Conservation (phyloP, 2,113 vertebrate species). For the Theristicus caerulescens region DNA sequence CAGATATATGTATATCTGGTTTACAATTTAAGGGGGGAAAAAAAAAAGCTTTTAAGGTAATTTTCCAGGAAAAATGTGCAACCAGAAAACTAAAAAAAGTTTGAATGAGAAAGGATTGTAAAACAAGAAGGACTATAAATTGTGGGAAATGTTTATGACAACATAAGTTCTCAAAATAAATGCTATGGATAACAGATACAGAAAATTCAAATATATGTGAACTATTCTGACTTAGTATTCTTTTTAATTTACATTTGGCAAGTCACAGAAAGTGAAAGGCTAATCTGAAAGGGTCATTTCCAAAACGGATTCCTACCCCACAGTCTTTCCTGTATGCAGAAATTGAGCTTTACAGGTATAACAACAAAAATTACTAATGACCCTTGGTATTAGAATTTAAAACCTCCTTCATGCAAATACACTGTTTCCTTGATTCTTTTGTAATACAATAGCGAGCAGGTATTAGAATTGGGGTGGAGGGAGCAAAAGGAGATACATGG, state of each 20-base stretch:
- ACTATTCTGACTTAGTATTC: slow-evolving; percentile 17
- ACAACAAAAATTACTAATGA: slow-evolving; percentile 66
- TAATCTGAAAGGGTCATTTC: slow-evolving; percentile 48
- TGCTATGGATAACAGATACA: background rate
- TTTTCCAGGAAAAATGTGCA: background rate
- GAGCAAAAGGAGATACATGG: slow-evolving; percentile 21
- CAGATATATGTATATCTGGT: background rate
- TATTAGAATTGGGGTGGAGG: slow-evolving; percentile 64
- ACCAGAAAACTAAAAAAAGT: background rate
- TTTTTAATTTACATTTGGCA: slow-evolving; percentile 42
- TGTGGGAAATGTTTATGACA: background rate
- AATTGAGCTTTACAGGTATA: slow-evolving; percentile 16
- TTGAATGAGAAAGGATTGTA: background rate
- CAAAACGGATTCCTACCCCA: slow-evolving; percentile 36
- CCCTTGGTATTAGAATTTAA: slow-evolving; percentile 68
- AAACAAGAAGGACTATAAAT: background rate
- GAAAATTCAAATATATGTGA: slow-evolving; percentile 41
- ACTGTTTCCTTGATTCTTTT: slow-evolving; percentile 29
- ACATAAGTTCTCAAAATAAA: background rate
- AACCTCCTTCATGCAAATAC: slow-evolving; percentile 63
- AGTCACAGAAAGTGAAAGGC: slow-evolving; percentile 51
- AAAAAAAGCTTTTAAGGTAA: background rate
- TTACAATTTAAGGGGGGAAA: background rate
- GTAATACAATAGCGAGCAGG: slow-evolving; percentile 55
- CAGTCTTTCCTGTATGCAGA: slow-evolving; percentile 10